Evolutionary conservation across 2,113 vertebrate genomes (phyloP), one percentile per base, ranked within the genome.

Genomic region (Perccottus glenii): DNA sequence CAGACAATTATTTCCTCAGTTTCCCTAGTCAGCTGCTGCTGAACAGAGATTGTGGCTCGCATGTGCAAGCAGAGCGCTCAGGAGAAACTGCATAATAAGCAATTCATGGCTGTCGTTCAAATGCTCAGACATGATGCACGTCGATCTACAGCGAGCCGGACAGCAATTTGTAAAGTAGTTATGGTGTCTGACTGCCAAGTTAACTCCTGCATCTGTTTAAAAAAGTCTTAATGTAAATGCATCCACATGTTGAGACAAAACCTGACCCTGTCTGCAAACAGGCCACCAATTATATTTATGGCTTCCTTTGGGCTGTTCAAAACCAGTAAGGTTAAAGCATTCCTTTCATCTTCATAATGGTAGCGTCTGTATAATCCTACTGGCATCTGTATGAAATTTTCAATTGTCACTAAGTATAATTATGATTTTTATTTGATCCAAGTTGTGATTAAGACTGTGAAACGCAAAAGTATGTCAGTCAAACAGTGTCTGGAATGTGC

Each of bases 1-100:
- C 78, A 86, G 75, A 87, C 82, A 85, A 86, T 88, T 88, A 89
- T 88, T 86, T 75, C 81, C 80, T 67, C 74, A 66, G 68, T 81
- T 83, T 67, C 80, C 78, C 77, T 57, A 67, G 71, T 87, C 88
- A 83, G 88, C 85, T 69, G 76, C 78, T 75, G 84, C 85, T 69
- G 66, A 58, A 51, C 57, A 10, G 80, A 84, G 81, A 84, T 71
- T 81, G 79, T n/a, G 66, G 85, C 74, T 56, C 72, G 85, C 81
- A 77, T 80, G 80, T 87, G 81, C 83, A 81, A 83, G 80, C 78
- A 64, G 75, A 64, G 75, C 82, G 67, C 83, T 88, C 79, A 35
- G 10, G 77, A 79, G 87, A 86, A 89, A 87, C 33, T 71, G 85
- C 83, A 77, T 60, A 64, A 85, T 89, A 81, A 89, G 85, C 82